These are phyloP conservation scores for Lasioglossum albipes DNA, from an alignment of 1,140 invertebrate species.

Conservation along the genomic window DNA sequence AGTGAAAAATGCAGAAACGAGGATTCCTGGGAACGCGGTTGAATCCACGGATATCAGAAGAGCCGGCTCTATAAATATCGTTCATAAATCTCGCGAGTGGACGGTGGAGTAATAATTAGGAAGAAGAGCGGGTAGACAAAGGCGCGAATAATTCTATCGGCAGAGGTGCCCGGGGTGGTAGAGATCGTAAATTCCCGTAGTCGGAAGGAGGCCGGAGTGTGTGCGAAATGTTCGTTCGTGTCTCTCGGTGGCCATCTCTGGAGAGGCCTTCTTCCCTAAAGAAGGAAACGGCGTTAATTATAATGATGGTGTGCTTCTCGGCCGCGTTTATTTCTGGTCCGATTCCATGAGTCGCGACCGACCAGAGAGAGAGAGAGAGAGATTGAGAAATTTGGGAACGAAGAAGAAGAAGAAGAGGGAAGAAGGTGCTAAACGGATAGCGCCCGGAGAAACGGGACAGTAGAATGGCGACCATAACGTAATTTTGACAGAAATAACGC, in stretches of 20 bases:
- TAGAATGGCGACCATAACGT: constrained; percentile 69
- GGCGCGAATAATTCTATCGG: constrained; percentile 40
- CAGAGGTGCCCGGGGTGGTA: constrained; percentile 1
- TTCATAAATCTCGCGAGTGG: constrained; percentile 24
- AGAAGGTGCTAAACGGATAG: constrained; percentile 64
- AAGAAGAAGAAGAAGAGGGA: not conserved
- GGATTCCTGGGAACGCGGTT: not conserved
- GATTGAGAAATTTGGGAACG: not conserved
- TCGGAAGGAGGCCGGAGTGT: constrained; percentile 3
- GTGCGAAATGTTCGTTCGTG: not conserved
- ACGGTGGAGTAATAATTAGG: constrained; percentile 35
- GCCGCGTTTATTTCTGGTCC: constrained; percentile 67
- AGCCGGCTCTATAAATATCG: constrained; percentile 28
- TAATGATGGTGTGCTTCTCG: constrained; percentile 64
- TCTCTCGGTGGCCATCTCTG: too few relatives aligned
- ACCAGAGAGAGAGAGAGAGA: not conserved
- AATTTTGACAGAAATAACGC: constrained; percentile 79
- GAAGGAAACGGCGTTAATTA: constrained; percentile 71
- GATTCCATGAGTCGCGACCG: constrained; percentile 33
- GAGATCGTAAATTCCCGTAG: constrained; percentile 30
- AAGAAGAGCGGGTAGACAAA: constrained; percentile 8
- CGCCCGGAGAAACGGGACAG: constrained; percentile 45
- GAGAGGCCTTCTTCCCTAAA: constrained; percentile 37
- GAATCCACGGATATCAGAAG: constrained; percentile 34
- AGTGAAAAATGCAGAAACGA: too few relatives aligned